Evolutionary conservation across 2,797 vertebrate species (phyloP).

Genomic region (Pogonophryne albipinna): DNA sequence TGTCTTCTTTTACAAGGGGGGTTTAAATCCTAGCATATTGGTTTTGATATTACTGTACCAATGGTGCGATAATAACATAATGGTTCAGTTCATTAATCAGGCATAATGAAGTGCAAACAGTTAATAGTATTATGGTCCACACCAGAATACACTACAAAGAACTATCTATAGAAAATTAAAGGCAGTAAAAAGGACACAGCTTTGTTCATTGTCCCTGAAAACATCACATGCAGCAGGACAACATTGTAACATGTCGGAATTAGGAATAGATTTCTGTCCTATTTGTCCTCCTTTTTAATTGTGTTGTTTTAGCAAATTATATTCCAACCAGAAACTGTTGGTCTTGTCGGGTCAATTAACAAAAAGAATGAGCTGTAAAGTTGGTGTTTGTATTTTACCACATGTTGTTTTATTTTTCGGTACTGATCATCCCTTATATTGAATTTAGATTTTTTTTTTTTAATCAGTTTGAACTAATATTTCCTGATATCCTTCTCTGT

Average conservation of each 20-base stretch:
- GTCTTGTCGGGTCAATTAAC: no score
- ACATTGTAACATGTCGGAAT: background rate
- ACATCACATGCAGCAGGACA: background rate
- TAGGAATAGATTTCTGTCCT: background rate
- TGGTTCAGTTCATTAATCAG: background rate
- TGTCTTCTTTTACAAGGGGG: background rate
- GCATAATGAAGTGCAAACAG: background rate
- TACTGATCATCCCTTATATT: background rate
- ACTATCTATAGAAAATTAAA: background rate
- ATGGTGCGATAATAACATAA: background rate
- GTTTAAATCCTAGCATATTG: background rate
- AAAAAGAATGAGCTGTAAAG: background rate
- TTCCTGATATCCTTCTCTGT: background rate
- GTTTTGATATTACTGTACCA: background rate
- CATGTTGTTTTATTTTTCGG: background rate
- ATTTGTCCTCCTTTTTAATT: no score
- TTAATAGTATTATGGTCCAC: background rate
- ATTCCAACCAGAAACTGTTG: background rate
- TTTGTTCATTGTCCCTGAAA: background rate
- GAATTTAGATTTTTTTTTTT: background rate
- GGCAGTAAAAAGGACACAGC: background rate
- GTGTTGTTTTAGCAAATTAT: background rate
- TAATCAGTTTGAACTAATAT: background rate
- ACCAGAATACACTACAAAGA: background rate
- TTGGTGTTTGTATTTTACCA: background rate